phyloP scores from a whole-genome alignment of 2,888 invertebrate genomes.

The Pelosia muscerda region DNA sequence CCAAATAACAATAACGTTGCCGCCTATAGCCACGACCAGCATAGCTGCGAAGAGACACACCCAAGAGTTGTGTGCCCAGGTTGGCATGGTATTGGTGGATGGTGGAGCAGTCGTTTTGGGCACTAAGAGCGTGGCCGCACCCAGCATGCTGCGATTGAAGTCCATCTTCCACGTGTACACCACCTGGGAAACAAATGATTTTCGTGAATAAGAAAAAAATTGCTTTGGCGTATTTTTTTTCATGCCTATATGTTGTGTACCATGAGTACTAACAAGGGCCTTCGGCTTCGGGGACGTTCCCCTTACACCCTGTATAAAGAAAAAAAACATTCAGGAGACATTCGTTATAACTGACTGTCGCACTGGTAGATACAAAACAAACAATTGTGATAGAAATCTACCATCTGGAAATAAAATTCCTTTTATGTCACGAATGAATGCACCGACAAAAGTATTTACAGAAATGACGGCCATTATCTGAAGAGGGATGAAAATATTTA shows the following conservation, averaged over 20 bases:
- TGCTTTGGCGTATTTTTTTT: no score
- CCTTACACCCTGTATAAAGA: no score
- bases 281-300: no score
- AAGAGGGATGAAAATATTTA: background rate
- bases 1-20: conserved; percentile 97
- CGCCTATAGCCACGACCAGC: conserved; percentile 93
- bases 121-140: conserved; percentile 78
- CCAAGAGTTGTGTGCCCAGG: conserved; percentile 92
- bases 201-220: no score
- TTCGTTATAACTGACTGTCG: background rate
- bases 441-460: background rate
- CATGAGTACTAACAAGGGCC: no score
- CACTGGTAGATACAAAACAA: background rate
- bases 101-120: conserved; percentile 68
- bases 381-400: conserved; percentile 2
- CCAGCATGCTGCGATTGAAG: conserved; percentile 78
- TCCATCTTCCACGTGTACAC: conserved; percentile 85
- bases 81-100: conserved; percentile 73
- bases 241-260: no score
- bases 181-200: no score
- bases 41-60: conserved; percentile 91
- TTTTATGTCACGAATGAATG: background rate
- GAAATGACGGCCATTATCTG: background rate
- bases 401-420: background rate
- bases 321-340: background rate